phyloP scores from a whole-genome alignment of 1,140 invertebrate genomes.

The Nixonia krombeini region DNA sequence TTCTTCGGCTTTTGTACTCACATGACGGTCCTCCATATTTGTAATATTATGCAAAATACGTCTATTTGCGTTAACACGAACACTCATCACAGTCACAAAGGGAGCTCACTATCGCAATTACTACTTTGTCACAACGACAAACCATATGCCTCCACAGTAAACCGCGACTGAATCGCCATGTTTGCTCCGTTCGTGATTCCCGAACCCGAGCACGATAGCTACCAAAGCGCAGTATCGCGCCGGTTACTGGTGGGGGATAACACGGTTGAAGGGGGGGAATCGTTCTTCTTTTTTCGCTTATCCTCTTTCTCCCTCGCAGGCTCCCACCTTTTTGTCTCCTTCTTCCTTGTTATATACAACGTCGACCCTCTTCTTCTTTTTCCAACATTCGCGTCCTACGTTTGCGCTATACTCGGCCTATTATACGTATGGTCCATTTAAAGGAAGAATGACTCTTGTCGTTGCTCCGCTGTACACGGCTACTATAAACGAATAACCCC shows the following conservation, averaged over 20 bases:
- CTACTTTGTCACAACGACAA: conserved; percentile 40
- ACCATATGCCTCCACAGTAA: conserved; percentile 60
- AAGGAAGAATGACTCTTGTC: conserved; percentile 1
- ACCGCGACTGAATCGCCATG: conserved; percentile 68
- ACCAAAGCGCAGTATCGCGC: too few relatives aligned
- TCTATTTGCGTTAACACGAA: conserved; percentile 51
- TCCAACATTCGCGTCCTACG: background rate
- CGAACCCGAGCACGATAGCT: conserved; percentile 5
- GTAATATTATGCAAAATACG: conserved; percentile 53
- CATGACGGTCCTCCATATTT: conserved; percentile 53
- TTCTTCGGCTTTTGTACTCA: conserved; percentile 43
- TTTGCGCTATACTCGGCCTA: background rate
- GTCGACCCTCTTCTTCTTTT: background rate
- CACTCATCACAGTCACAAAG: conserved; percentile 56
- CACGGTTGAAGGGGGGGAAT: background rate
- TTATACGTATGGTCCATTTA: conserved; percentile 1
- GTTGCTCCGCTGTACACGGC: background rate
- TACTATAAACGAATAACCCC: conserved; percentile 1
- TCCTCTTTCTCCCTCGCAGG: background rate
- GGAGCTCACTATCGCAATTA: conserved; percentile 31
- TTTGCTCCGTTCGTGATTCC: conserved; percentile 65
- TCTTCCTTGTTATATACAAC: background rate
- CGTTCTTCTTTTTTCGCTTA: background rate
- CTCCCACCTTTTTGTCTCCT: background rate
- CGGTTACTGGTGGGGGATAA: background rate